Conservation (phyloP, 2,113 vertebrate genomes). For the Vanacampus margaritifer region DNA sequence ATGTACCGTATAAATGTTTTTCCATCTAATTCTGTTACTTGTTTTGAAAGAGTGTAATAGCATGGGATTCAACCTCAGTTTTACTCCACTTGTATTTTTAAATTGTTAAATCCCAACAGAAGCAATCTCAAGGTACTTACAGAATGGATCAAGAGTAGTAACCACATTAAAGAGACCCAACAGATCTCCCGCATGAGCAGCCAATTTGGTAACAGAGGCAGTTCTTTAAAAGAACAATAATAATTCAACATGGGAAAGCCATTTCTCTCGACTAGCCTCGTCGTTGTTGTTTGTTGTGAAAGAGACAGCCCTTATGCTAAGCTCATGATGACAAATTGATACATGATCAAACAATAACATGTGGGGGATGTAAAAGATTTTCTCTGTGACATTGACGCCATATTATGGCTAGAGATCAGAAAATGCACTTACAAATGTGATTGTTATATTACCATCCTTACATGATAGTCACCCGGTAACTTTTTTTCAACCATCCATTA, state of each 20-base stretch:
- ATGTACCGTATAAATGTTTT: background rate
- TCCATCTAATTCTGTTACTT: background rate
- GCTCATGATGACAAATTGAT: too few species aligned
- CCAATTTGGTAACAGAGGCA: background rate
- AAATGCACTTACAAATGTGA: too few species aligned
- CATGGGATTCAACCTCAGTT: background rate
- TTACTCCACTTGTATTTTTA: background rate
- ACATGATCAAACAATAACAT: too few species aligned
- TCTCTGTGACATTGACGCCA: too few species aligned
- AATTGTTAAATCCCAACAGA: background rate
- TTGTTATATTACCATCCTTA: too few species aligned
- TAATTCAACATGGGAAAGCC: background rate
- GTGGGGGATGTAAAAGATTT: too few species aligned
- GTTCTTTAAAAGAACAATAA: background rate
- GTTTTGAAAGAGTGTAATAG: background rate
- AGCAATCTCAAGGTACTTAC: background rate
- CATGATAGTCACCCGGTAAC: too few species aligned
- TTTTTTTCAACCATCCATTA: too few species aligned
- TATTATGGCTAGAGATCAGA: too few species aligned
- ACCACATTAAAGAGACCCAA: slow-evolving; percentile 2
- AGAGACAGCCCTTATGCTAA: background rate
- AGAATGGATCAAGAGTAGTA: background rate
- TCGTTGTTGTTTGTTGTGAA: background rate
- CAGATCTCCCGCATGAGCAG: background rate
- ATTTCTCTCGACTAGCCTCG: background rate